phyloP scores from a whole-genome alignment of 2,888 invertebrate species.

The Melinaea menophilus region DNA sequence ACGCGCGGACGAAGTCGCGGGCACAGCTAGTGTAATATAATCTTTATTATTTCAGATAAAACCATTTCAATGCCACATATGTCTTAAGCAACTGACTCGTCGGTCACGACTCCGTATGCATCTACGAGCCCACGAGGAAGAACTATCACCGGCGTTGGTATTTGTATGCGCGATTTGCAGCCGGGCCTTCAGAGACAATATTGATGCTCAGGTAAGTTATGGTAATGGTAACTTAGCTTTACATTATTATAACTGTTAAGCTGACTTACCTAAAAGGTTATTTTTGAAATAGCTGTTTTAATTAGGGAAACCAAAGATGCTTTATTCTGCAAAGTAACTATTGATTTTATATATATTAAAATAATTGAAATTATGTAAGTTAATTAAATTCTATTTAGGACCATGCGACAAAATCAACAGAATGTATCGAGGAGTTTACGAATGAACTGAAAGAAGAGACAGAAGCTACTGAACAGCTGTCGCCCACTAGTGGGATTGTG shows the following conservation, averaged over 20 bases:
- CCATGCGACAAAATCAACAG: slow-evolving; percentile 53
- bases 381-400: slow-evolving; percentile 42
- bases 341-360: not conserved
- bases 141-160: slow-evolving; percentile 52
- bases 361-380: not conserved
- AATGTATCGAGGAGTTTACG: slow-evolving; percentile 55
- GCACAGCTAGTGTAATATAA: not conserved
- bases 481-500: slow-evolving; percentile 66
- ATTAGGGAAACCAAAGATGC: too few relatives aligned
- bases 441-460: slow-evolving; percentile 53
- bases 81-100: slow-evolving; percentile 72
- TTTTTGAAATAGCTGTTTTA: too few relatives aligned
- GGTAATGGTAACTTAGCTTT: slow-evolving; percentile 1
- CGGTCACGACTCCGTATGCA: slow-evolving; percentile 74
- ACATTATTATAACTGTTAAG: not conserved
- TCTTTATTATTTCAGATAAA: slow-evolving; percentile 56
- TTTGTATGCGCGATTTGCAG: slow-evolving; percentile 58
- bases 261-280: too few relatives aligned
- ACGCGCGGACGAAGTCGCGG: too few relatives aligned
- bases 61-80: slow-evolving; percentile 77
- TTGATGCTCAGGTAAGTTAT: slow-evolving; percentile 48
- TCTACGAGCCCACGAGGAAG: slow-evolving; percentile 70
- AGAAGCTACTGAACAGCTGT: slow-evolving; percentile 51
- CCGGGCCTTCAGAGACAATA: slow-evolving; percentile 54
- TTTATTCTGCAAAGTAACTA: too few relatives aligned